phyloP scores from a whole-genome alignment of 2,113 vertebrate species.

The Centropus bengalensis region DNA sequence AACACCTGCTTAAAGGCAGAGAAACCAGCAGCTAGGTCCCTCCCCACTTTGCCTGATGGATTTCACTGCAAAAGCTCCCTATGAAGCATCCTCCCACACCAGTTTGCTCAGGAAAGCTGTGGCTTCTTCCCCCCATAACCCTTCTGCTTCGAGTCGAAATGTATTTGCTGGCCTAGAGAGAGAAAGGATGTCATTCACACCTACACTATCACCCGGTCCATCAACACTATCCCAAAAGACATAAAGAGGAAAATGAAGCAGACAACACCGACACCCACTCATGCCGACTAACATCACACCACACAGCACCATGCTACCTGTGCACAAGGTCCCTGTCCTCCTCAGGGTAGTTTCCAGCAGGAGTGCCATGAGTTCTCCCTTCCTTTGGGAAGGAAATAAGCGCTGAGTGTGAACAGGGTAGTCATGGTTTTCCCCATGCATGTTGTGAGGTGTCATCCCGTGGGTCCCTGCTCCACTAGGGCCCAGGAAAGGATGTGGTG shows the following conservation, averaged over 20 bases:
- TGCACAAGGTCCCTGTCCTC: fast-evolving
- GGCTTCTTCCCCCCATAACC: not conserved
- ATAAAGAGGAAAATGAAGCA: not conserved
- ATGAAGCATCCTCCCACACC: not conserved
- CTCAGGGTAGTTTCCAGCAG: not conserved
- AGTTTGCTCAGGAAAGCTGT: not conserved
- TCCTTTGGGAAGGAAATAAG: not conserved
- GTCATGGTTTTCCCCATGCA: fast-evolving
- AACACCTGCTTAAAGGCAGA: not conserved
- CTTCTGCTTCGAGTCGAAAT: not conserved
- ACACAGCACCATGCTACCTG: not conserved
- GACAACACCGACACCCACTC: not conserved
- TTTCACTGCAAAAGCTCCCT: not conserved
- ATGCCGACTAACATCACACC: not conserved
- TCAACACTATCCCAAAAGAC: not conserved
- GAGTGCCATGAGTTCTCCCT: fast-evolving
- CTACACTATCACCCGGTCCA: not conserved
- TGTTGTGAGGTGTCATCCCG: fast-evolving
- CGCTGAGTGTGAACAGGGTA: fast-evolving
- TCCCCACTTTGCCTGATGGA: not conserved
- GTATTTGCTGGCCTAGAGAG: not conserved
- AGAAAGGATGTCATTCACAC: not conserved
- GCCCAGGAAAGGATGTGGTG: fast-evolving
- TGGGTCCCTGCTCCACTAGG: not conserved
- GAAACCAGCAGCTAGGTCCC: fast-evolving